phyloP scores from a whole-genome alignment of 2,797 vertebrate species.

The Thunnus albacares region DNA sequence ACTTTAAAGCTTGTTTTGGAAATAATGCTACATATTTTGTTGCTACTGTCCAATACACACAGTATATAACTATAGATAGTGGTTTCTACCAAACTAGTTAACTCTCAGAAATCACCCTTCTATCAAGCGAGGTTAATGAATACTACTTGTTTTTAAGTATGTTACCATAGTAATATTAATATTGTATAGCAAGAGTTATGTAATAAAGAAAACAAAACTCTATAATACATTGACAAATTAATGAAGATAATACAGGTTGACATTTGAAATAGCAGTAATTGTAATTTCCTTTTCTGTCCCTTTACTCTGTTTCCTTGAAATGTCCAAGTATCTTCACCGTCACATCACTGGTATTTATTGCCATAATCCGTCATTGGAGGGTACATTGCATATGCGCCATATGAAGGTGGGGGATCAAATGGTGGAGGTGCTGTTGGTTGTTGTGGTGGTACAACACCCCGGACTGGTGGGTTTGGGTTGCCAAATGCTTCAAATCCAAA shows the following conservation, averaged over 20 bases:
- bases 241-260: too few species aligned
- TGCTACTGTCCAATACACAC: too few species aligned
- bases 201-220: too few species aligned
- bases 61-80: neutral
- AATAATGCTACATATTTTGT: neutral
- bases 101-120: neutral
- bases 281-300: too few species aligned
- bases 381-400: conserved; percentile 58
- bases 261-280: neutral
- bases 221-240: too few species aligned
- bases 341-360: conserved; percentile 14
- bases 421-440: conserved; percentile 12
- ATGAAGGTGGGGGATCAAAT: conserved; percentile 64
- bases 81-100: neutral
- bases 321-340: too few species aligned
- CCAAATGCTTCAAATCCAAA: conserved; percentile 59
- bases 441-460: conserved; percentile 17
- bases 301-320: neutral
- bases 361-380: conserved; percentile 45
- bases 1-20: neutral
- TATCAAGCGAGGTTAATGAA: neutral
- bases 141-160: neutral
- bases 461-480: conserved; percentile 38
- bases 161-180: too few species aligned
- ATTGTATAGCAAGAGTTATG: too few species aligned